Evolutionary conservation across 30 jellyfish, hydroid and myxozoan species (phyloP), one percentile per base, ranked within the genome.

Genomic region (Chironex yamaguchii): DNA sequence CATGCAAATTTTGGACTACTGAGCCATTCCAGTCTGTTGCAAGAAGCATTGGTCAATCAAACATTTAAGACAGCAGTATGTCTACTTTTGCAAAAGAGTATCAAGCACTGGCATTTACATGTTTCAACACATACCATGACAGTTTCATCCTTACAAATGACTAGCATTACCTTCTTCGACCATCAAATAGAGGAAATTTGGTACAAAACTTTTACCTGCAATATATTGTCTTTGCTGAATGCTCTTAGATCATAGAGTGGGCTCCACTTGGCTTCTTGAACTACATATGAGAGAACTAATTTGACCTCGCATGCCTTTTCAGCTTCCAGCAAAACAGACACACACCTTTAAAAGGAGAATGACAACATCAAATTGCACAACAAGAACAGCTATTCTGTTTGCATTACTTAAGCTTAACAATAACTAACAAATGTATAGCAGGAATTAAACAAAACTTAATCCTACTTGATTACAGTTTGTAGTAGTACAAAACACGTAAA

Each of bases 201-300:
- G 26, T 2, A 49, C 30, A 9, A 49, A 63, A 28, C 26, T 63
- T 17, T 49, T 21, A 90, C 97, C 93, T 90, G 96, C 1, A 90
- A 34, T 36, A 70, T 30, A 42, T 66, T 66, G 25, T 94, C 99
- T 72, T 82, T 70, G 35, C 92, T 89, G 91, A 94, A 94, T 3
- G 99, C 99, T 27, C 99, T 76, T 12, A 94, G 81, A 84, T 94
- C 99, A 76, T 94, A 94, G 36, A 89, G 36, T 0, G 99, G 99
- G 13, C 92, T 89, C 99, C 99, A 94, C 28, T 91, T 70, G 2
- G 99, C 99, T 52, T 71, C 54, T 3, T 93, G 22, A 53, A 94
- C 99, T 75, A 94, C 99, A 73, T 94, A 94, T 48, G 99, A 94
- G 6, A 89, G 42, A 12, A 89, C 79, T 62, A 94, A 70, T 20